These are phyloP conservation scores for Bryconaethiops microstoma DNA, from an alignment of 2,797 vertebrate genomes.

Conservation along the genomic window DNA sequence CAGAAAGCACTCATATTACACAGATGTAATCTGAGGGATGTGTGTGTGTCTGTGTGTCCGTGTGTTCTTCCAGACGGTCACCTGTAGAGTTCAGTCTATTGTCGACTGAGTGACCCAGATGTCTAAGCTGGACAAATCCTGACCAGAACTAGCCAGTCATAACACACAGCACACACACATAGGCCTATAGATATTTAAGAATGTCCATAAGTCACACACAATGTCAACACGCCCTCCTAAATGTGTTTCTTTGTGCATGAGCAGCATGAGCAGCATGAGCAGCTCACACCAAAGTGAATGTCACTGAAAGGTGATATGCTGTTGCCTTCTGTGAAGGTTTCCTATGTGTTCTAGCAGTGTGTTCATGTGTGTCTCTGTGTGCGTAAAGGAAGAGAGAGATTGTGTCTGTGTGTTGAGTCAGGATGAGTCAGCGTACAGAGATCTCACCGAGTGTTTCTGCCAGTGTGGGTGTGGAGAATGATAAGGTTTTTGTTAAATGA, in stretches of 20 bases:
- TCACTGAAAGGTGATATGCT: slow-evolving; percentile 20
- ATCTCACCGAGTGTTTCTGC: background rate
- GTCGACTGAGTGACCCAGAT: slow-evolving; percentile 66
- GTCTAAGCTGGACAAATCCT: slow-evolving; percentile 68
- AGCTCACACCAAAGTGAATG: background rate
- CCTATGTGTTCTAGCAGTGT: slow-evolving; percentile 49
- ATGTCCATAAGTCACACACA: background rate
- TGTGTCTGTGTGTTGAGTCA: background rate
- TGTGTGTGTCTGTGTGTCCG: slow-evolving; percentile 19
- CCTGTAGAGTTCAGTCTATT: slow-evolving; percentile 35
- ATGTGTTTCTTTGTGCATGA: slow-evolving; percentile 25
- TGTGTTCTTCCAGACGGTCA: slow-evolving; percentile 45
- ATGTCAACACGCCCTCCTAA: background rate
- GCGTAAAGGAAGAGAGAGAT: slow-evolving; percentile 26
- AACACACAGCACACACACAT: slow-evolving; percentile 39
- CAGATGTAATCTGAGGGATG: background rate
- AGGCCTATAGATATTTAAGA: background rate
- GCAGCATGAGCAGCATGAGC: background rate
- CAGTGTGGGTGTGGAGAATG: background rate
- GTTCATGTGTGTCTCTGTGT: background rate
- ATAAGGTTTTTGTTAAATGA: background rate
- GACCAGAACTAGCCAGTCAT: slow-evolving; percentile 53
- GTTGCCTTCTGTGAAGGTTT: slow-evolving; percentile 47
- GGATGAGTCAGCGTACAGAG: slow-evolving; percentile 52
- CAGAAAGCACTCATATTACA: slow-evolving; percentile 8